These are phyloP conservation scores for Deilephila elpenor DNA, from an alignment of 2,888 invertebrate genomes.

Conservation along the genomic window DNA sequence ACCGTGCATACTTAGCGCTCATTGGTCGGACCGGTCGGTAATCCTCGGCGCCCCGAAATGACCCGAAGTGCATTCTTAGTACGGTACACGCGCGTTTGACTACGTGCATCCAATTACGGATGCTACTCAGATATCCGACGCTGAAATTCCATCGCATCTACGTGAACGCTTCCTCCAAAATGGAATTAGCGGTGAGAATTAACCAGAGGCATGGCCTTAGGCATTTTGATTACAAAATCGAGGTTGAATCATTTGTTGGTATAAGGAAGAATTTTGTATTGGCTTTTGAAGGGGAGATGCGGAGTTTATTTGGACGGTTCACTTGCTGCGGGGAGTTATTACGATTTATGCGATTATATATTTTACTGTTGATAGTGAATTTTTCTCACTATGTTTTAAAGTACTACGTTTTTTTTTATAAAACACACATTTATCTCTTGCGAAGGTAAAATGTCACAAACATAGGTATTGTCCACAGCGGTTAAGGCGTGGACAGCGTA, in stretches of 20 bases:
- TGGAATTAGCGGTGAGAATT: conserved; percentile 21
- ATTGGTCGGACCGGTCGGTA: conserved; percentile 2
- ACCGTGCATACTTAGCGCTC: conserved; percentile 6
- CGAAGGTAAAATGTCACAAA: too few relatives aligned
- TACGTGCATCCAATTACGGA: conserved; percentile 23
- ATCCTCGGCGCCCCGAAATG: conserved; percentile 8
- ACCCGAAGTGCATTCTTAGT: conserved; percentile 24
- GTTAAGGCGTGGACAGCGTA: too few relatives aligned
- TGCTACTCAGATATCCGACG: conserved; percentile 23
- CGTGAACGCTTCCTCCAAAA: conserved; percentile 27
- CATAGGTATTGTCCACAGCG: too few relatives aligned
- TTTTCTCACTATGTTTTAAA: too few relatives aligned
- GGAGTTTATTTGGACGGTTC: not conserved
- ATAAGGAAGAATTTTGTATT: conserved; percentile 13
- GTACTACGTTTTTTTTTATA: too few relatives aligned
- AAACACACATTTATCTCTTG: too few relatives aligned
- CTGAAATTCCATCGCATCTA: conserved; percentile 24
- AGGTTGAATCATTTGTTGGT: conserved; percentile 11
- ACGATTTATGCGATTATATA: not conserved
- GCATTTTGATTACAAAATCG: conserved; percentile 26
- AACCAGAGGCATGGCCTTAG: conserved; percentile 22
- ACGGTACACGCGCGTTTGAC: conserved; percentile 15
- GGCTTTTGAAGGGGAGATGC: not conserved
- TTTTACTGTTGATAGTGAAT: too few relatives aligned
- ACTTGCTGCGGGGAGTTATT: not conserved